Base-by-base conservation (phyloP, 2,797 vertebrate genomes). In the Diceros bicornis region DNA sequence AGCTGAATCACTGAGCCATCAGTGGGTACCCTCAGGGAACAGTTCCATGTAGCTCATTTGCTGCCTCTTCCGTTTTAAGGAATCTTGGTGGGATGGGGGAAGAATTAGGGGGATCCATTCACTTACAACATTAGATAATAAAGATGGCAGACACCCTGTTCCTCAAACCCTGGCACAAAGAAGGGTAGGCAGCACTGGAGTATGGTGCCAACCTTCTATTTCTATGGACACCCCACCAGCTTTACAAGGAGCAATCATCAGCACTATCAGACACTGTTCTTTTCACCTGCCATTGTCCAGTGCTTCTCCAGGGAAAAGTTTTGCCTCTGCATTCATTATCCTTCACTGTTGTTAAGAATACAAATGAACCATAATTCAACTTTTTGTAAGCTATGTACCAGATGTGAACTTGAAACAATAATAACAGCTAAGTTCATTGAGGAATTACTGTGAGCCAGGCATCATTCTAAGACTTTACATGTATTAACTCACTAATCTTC, bases 281-380 rank as follows among this genome's bases (percentile, higher is more conserved):
- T 41, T 64, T 66, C 32, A 89, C 25, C 61, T 75, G 41, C n/a
- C 29, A 66, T n/a, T 81, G 61, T 81, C 17, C 61, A 84, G 64
- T 52, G n/a, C n/a, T 94, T 91, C 64, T 66, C 18, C 57, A 79
- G 82, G 81, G 85, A 52, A 83, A 90, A 68, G 32, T n/a, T n/a
- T 77, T n/a, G 50, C 18, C 34, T 3, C 50, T 88, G 47, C 9
- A 52, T 85, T 95, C 8, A 2, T 57, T 88, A 79, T 59, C 59
- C 29, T 96, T 97, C 44, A 78, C 17, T 91, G 34, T 55, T 90
- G 12, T 85, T 82, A 93, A 87, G 71, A 55, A 69, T 77, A 96
- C 34, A 92, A 85, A 94, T 66, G 18, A 97, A 32, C 59, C 69
- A 94, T 41, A 96, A 93, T 93, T 96, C 50, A 92, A 52, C 0